These are phyloP conservation scores for Halcyon malimbica DNA, from an alignment of 2,113 vertebrate genomes.

Conservation along the genomic window DNA sequence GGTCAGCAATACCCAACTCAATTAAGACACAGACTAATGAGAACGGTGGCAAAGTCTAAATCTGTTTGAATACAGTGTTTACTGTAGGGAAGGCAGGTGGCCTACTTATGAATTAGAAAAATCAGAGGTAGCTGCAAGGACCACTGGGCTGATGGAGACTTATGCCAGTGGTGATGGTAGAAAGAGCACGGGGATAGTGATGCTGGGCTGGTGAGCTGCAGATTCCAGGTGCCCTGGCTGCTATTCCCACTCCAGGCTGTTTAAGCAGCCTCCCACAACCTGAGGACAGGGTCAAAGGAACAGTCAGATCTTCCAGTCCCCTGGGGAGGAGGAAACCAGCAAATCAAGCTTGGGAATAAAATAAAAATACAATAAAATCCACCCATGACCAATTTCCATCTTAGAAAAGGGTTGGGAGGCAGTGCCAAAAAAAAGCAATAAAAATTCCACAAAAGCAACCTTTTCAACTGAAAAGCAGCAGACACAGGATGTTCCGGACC, in stretches of 20 bases:
- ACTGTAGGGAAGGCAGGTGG: neutral
- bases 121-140: neutral
- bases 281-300: neutral
- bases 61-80: neutral
- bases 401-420: neutral
- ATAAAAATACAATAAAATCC: neutral
- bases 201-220: neutral
- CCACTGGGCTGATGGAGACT: neutral
- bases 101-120: neutral
- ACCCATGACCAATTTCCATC: constrained; percentile 40
- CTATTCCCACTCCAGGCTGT: neutral
- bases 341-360: constrained; percentile 8
- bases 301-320: neutral
- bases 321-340: neutral
- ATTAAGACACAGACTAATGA: neutral
- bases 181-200: neutral
- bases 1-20: neutral
- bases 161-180: neutral
- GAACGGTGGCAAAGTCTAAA: neutral
- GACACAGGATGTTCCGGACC: neutral
- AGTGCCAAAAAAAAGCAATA: constrained; percentile 54
- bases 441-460: constrained; percentile 59
- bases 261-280: neutral
- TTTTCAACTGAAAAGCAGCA: constrained; percentile 20
- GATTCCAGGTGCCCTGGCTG: neutral